Conservation (phyloP, 2,888 invertebrate species). For the Rhopalosiphum nymphaeae region DNA sequence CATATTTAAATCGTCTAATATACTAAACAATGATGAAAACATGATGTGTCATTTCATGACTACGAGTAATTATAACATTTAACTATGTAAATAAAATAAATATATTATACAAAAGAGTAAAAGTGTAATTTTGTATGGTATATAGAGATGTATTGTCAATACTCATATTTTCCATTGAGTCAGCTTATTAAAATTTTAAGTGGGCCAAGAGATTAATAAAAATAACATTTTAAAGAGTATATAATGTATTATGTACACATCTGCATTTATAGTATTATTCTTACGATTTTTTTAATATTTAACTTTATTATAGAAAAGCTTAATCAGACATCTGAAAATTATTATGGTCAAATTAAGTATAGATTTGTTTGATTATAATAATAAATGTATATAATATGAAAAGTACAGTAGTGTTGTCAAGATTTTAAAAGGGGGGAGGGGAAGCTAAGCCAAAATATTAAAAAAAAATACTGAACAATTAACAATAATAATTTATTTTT, state of each 20-base stretch:
- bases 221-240: neutral
- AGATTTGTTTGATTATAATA: neutral
- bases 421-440: too few species aligned
- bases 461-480: too few species aligned
- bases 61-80: neutral
- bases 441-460: too few species aligned
- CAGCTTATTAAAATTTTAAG: neutral
- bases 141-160: neutral
- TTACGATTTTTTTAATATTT: neutral
- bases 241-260: neutral
- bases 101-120: neutral
- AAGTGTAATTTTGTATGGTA: neutral
- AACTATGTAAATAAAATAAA: slow-evolving; percentile 1
- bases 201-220: neutral
- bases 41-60: neutral
- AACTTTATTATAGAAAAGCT: neutral
- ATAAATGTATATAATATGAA: neutral
- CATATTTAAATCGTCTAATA: neutral
- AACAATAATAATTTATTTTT: too few species aligned
- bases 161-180: neutral
- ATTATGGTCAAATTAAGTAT: neutral
- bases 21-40: neutral
- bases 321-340: neutral
- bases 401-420: neutral
- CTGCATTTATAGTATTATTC: neutral